A percentile compares a stretch with the other conserved stretches of the same genome.
Conservation (phyloP, 2,888 invertebrate species). For the Camponotus fellah region DNA sequence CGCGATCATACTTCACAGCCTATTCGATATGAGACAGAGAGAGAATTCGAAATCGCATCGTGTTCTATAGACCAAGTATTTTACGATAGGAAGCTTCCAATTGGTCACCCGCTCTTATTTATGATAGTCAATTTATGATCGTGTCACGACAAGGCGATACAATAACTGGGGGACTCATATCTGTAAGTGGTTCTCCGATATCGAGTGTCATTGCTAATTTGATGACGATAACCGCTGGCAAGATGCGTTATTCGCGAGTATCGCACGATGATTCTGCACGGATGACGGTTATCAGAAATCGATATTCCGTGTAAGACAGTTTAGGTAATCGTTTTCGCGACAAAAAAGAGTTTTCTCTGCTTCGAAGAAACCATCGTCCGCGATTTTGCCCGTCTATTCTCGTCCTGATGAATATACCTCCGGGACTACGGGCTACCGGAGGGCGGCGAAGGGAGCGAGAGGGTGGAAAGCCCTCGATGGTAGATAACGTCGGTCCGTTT, state of each 20-base stretch:
- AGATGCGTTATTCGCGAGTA: constrained; percentile 10
- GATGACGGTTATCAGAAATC: constrained; percentile 17
- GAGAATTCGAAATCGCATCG: constrained; percentile 37
- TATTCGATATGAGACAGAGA: constrained; percentile 45
- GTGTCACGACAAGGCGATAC: constrained; percentile 46
- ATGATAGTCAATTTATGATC: constrained; percentile 43
- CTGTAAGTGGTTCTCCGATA: constrained; percentile 48
- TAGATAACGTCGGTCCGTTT: constrained; percentile 79
- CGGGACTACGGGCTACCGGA: constrained; percentile 45
- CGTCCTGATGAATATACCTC: constrained; percentile 77
- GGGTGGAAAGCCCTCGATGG: constrained; percentile 74
- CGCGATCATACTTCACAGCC: constrained; percentile 48
- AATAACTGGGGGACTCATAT: constrained; percentile 39
- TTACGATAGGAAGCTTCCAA: not conserved
- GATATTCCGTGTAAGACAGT: constrained; percentile 17
- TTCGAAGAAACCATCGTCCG: constrained; percentile 37
- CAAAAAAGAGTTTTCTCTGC: constrained; percentile 10
- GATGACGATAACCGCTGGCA: not conserved
- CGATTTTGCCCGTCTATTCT: constrained; percentile 67
- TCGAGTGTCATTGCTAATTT: constrained; percentile 50
- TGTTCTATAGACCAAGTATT: constrained; percentile 24
- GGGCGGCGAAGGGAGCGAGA: constrained; percentile 52
- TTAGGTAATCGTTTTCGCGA: not conserved
- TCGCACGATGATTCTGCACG: not conserved
- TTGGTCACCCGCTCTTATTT: constrained; percentile 35